Percentiles rank a stretch among this genome's conserved stretches.
phyloP scores from a whole-genome alignment of 2,113 vertebrate species.

The Acrocephalus arundinaceus region DNA sequence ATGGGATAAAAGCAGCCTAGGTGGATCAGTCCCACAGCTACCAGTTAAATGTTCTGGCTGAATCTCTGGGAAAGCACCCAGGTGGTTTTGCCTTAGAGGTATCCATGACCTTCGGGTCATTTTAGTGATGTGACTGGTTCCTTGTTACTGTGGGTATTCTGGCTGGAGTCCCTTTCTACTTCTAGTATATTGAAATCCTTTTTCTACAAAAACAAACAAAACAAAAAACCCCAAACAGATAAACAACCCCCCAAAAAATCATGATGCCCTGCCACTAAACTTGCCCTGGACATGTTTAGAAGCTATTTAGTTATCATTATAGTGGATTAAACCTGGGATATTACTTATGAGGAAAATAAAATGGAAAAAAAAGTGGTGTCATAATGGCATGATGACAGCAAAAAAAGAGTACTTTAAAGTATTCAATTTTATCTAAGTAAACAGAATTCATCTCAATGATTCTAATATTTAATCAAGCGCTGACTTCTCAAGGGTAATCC shows the following conservation, averaged over 20 bases:
- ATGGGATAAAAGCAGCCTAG: not conserved
- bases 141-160: not conserved
- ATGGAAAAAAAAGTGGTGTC: not conserved
- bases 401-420: not conserved
- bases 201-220: not conserved
- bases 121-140: not conserved
- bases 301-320: not conserved
- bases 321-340: not conserved
- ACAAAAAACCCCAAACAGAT: not conserved
- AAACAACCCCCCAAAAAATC: not conserved
- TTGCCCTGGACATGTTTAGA: not conserved
- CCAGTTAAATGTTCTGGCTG: not conserved
- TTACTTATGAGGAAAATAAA: not conserved
- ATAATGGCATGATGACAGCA: not conserved
- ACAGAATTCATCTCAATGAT: not conserved
- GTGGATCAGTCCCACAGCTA: not conserved
- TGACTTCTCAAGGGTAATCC: not conserved
- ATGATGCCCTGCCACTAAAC: not conserved
- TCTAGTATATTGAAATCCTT: not conserved
- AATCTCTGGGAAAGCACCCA: not conserved
- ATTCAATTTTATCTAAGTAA: not conserved
- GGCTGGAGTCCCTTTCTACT: not conserved
- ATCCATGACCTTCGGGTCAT: accelerated
- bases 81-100: not conserved
- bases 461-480: not conserved